These are phyloP conservation scores for Ptychadena robeensis DNA, from an alignment of 2,797 vertebrate genomes.

Conservation along the genomic window DNA sequence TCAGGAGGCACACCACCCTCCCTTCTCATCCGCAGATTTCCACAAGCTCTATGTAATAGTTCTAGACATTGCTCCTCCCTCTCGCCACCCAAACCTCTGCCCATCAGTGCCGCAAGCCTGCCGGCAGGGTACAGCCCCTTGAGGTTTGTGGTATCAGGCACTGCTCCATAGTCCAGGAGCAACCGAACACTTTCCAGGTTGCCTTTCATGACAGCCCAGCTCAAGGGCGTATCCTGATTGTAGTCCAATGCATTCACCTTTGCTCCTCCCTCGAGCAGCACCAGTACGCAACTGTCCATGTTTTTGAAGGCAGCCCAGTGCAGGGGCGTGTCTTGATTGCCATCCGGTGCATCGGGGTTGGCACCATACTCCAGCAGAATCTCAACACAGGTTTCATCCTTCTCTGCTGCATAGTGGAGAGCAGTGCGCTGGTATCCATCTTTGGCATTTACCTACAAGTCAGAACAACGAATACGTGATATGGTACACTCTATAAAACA, in stretches of 20 bases:
- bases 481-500: neutral
- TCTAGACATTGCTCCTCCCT: constrained; percentile 94
- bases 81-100: constrained; percentile 88
- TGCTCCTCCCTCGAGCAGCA: constrained; percentile 89
- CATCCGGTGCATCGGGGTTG: constrained; percentile 87
- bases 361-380: constrained; percentile 92
- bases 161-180: constrained; percentile 90
- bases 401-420: constrained; percentile 94
- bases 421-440: constrained; percentile 96
- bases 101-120: constrained; percentile 87
- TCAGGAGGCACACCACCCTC: constrained; percentile 88
- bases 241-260: constrained; percentile 89
- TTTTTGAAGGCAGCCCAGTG: constrained; percentile 99
- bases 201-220: constrained; percentile 98
- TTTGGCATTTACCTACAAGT: constrained; percentile 87
- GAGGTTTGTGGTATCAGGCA: constrained; percentile 88
- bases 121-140: constrained; percentile 94
- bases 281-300: constrained; percentile 88
- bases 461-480: neutral
- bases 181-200: constrained; percentile 93
- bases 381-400: constrained; percentile 93
- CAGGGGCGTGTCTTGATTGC: constrained; percentile 94
- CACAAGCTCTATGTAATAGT: constrained; percentile 85
- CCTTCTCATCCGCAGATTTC: constrained; percentile 85
- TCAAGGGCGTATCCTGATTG: constrained; percentile 93